Percentiles rank a stretch among this genome's conserved stretches.
phyloP scores from a whole-genome alignment of 2,797 vertebrate species.

The Schizopygopsis malacanthus region DNA sequence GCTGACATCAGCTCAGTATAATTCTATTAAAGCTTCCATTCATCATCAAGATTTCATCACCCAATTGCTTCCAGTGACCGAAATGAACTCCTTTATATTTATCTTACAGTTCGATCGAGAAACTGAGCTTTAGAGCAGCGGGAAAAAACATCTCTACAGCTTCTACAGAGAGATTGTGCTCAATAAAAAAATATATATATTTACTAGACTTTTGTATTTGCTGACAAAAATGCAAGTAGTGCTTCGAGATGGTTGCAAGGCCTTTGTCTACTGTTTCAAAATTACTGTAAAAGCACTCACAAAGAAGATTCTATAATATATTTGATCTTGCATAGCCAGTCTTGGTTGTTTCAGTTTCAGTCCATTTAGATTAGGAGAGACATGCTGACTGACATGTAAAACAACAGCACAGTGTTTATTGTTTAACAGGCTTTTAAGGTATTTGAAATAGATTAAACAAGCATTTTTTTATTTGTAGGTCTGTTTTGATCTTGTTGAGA shows the following conservation, averaged over 20 bases:
- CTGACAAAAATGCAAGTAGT: background rate
- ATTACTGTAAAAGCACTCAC: no score
- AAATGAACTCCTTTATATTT: constrained; percentile 70
- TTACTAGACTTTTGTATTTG: background rate
- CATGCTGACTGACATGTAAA: no score
- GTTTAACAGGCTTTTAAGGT: no score
- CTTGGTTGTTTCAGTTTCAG: no score
- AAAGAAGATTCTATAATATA: no score
- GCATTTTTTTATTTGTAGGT: no score
- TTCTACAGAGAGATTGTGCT: background rate
- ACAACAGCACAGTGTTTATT: no score
- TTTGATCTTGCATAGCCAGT: no score
- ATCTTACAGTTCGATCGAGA: constrained; percentile 69
- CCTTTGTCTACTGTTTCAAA: no score
- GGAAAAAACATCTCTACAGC: background rate
- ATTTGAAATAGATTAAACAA: no score
- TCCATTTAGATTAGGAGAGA: no score
- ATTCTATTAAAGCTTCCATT: constrained; percentile 72
- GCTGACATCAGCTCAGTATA: constrained; percentile 77
- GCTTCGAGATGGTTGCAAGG: background rate
- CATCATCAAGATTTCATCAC: constrained; percentile 69
- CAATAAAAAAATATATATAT: constrained; percentile 1
- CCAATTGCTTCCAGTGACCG: constrained; percentile 68
- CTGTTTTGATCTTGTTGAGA: background rate
- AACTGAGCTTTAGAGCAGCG: constrained; percentile 18